A percentile compares a stretch with the other conserved stretches of the same genome.
Evolutionary conservation across 64 coral and sea anemone species (phyloP).

Genomic region (Montipora cactus): DNA sequence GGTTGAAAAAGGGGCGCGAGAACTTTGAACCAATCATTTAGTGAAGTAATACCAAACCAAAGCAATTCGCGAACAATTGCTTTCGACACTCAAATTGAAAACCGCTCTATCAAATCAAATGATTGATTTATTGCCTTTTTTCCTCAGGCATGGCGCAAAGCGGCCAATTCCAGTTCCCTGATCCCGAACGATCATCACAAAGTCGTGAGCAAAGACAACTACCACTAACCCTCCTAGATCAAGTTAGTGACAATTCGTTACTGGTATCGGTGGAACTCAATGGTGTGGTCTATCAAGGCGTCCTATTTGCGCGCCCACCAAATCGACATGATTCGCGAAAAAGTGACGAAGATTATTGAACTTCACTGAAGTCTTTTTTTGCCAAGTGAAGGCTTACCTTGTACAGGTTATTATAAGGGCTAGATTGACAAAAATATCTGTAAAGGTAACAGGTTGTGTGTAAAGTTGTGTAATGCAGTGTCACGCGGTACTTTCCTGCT

Average conservation of each 20-base stretch:
- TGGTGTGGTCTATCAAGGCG: constrained; percentile 94
- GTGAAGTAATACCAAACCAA: too few species aligned
- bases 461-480: too few species aligned
- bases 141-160: constrained; percentile 42
- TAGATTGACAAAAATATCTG: too few species aligned
- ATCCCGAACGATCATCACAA: constrained; percentile 61
- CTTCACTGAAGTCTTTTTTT: neutral
- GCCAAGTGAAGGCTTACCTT: neutral
- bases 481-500: too few species aligned
- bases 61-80: too few species aligned
- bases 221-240: constrained; percentile 87
- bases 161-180: constrained; percentile 75
- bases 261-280: constrained; percentile 97
- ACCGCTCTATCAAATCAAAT: neutral
- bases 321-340: constrained; percentile 53
- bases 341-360: constrained; percentile 49
- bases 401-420: neutral
- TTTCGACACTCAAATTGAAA: too few species aligned
- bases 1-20: too few species aligned
- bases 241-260: constrained; percentile 95
- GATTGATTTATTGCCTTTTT: neutral
- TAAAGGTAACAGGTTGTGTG: too few species aligned
- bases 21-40: too few species aligned
- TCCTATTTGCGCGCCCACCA: constrained; percentile 88
- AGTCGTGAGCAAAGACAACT: constrained; percentile 77